Base-by-base conservation (phyloP, 2,797 vertebrate genomes). In the Pangasius macronema region DNA sequence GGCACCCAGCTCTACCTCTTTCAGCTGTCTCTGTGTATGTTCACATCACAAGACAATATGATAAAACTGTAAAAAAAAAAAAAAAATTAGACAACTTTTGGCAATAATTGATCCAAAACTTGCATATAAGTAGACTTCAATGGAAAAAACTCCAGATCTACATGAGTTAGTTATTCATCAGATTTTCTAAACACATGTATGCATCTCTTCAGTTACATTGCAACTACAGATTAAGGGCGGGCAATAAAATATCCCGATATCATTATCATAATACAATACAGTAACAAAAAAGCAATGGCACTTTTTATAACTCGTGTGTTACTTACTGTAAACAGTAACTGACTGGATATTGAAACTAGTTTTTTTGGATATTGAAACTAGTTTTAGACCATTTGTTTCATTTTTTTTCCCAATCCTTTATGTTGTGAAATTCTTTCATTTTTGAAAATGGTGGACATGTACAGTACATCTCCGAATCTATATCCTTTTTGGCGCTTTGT, bases 1-100 rank as follows among this genome's bases (percentile, higher is more conserved):
- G 77, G 53, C 87, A 63, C 24, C 30, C 79, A 57, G 46, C 27
- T 73, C 84, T n/a, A 59, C 86, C 84, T 75, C 9, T 75, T 81
- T 59, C 11, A 11, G 36, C n/a, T 83, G 70, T 49, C 51, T 49
- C 80, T 30, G 68, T 5, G 0, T 63, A 13, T 5, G 2, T 65
- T 63, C 49, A 39, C 76, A 81, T 59, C 53, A 24, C 55, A n/a
- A 82, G 36, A 61, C 42, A 20, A 57, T 36, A 1, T 36, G 33
- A 57, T 36, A 57, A 24, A 27, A 24, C 30, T 39, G 7, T 55
- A 33, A 3, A 5, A 70, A 67, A 30, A n/a, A 65, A 16, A 16
- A 72, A 16, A 53, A 51, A 0, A 30, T 46, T 76, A 2, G 8
- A n/a, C 53, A 79, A 36, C 49, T 14, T 36, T 55, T 59, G 77